These are phyloP conservation scores for Dastarcus helophoroides DNA, from an alignment of 2,888 invertebrate genomes.

Conservation along the genomic window DNA sequence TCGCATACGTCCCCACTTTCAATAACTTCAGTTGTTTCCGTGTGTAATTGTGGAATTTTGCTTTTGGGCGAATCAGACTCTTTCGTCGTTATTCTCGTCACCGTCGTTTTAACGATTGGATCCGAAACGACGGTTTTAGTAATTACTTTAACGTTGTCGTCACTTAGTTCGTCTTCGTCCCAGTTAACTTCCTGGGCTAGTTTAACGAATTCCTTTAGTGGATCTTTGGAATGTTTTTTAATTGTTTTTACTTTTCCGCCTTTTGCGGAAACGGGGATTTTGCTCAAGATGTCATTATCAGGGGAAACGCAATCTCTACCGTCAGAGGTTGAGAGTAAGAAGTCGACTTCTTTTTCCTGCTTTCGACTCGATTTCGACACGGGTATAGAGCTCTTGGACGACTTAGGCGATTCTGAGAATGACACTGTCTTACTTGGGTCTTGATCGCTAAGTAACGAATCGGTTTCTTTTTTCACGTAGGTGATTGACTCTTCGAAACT, in stretches of 20 bases:
- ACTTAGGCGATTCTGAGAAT: constrained; percentile 14
- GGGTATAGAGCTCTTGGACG: constrained; percentile 27
- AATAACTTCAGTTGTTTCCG: constrained; percentile 15
- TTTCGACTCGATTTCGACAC: constrained; percentile 26
- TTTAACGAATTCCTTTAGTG: constrained; percentile 36
- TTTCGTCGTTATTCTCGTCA: constrained; percentile 27
- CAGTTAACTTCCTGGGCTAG: constrained; percentile 36
- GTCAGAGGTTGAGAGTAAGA: constrained; percentile 17
- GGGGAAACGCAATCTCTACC: constrained; percentile 20
- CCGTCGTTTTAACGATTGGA: constrained; percentile 33
- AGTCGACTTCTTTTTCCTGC: constrained; percentile 24
- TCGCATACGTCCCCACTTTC: constrained; percentile 10
- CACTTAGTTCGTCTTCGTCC: constrained; percentile 26
- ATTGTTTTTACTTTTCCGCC: constrained; percentile 39
- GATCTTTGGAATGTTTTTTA: constrained; percentile 40
- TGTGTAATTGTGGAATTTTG: constrained; percentile 3
- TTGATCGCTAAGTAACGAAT: constrained; percentile 13
- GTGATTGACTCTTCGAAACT: constrained; percentile 13
- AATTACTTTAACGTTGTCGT: constrained; percentile 19
- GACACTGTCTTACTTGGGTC: constrained; percentile 15
- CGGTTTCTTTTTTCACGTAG: constrained; percentile 19
- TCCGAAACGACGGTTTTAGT: constrained; percentile 19
- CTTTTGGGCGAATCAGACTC: not conserved
- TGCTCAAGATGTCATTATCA: constrained; percentile 31
- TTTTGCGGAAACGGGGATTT: constrained; percentile 33